Evolutionary conservation across 2,113 vertebrate species (phyloP).

Genomic region (Phyllostomus discolor): DNA sequence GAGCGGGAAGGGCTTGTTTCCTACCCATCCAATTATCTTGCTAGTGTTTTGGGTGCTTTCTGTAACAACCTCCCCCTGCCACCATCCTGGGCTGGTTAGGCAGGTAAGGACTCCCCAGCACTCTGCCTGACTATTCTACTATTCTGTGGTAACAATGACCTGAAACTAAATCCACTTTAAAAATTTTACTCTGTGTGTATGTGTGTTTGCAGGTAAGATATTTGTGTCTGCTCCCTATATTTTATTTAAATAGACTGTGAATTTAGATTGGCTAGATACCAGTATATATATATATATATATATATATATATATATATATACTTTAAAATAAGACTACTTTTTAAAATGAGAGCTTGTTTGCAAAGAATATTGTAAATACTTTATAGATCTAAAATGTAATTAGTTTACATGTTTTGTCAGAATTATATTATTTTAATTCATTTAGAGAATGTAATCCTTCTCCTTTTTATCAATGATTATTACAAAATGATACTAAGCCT

Average conservation of each 20-base stretch:
- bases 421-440: neutral
- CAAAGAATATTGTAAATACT: neutral
- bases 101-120: no score
- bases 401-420: neutral
- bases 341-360: neutral
- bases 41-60: no score
- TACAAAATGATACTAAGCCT: neutral
- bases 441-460: neutral
- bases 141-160: neutral
- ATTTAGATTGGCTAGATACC: neutral
- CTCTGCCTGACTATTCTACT: no score
- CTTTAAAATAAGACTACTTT: neutral
- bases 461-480: neutral
- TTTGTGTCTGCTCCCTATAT: neutral
- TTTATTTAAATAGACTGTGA: neutral
- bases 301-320: neutral
- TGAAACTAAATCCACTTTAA: neutral
- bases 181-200: neutral
- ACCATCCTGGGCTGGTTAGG: no score
- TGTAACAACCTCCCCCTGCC: no score
- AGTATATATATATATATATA: neutral
- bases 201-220: neutral
- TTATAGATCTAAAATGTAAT: neutral
- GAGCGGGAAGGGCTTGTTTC: no score
- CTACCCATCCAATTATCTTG: no score